Conservation (phyloP, 2,888 invertebrate genomes). For the Macrosiphum euphorbiae region DNA sequence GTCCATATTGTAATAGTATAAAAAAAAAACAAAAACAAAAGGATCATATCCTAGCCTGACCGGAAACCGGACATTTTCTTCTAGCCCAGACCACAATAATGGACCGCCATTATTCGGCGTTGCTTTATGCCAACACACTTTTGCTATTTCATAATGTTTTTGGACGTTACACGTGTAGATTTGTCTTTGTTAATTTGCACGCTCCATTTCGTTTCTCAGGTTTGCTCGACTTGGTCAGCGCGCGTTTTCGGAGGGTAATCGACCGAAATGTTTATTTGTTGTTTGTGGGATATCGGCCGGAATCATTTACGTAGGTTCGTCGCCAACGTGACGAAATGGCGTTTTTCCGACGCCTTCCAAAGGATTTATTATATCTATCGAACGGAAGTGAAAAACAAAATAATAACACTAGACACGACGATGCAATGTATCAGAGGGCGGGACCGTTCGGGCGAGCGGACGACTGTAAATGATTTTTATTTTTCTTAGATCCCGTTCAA, state of each 20-base stretch:
- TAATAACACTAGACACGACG: background rate
- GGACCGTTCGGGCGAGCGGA: background rate
- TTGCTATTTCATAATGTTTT: background rate
- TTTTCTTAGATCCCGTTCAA: slow-evolving; percentile 34
- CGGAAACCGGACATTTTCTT: background rate
- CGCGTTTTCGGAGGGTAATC: background rate
- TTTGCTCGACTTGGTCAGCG: background rate
- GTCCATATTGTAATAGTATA: background rate
- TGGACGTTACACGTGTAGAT: background rate
- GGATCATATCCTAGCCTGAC: background rate
- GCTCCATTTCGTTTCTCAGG: background rate
- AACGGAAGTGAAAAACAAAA: background rate
- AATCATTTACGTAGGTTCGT: slow-evolving; percentile 5
- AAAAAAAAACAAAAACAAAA: background rate
- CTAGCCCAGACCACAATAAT: background rate
- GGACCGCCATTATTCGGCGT: background rate
- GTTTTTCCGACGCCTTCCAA: background rate
- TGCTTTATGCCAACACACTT: background rate
- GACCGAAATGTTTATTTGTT: background rate
- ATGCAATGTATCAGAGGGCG: background rate
- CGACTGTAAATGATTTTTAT: slow-evolving; percentile 4
- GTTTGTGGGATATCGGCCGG: background rate
- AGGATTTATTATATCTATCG: background rate
- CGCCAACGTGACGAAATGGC: background rate
- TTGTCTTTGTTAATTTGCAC: slow-evolving; percentile 6